These are phyloP conservation scores for Melitaea athalia DNA, from an alignment of 2,888 invertebrate genomes.

Conservation along the genomic window DNA sequence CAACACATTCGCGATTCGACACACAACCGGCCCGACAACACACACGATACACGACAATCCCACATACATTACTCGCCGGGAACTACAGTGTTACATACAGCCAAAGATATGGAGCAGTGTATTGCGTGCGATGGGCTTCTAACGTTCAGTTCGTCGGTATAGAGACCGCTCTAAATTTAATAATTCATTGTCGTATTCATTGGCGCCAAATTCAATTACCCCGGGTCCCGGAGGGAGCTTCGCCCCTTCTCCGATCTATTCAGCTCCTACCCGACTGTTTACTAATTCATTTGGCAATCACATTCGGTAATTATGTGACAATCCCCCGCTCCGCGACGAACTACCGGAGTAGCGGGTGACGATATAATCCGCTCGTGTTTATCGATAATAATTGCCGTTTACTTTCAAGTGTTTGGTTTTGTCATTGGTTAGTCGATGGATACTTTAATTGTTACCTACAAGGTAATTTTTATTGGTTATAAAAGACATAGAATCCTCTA, in stretches of 20 bases:
- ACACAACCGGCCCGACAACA: slow-evolving; percentile 37
- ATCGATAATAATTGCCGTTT: slow-evolving; percentile 13
- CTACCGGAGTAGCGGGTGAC: slow-evolving; percentile 24
- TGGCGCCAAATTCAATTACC: slow-evolving; percentile 79
- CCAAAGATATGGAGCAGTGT: slow-evolving; percentile 26
- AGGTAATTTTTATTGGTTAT: no score
- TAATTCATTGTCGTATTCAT: slow-evolving; percentile 80
- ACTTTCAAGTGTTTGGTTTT: background rate
- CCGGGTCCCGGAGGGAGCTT: slow-evolving; percentile 48
- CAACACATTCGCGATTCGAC: slow-evolving; percentile 47
- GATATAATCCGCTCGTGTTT: slow-evolving; percentile 30
- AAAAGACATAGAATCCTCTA: no score
- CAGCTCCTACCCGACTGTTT: slow-evolving; percentile 66
- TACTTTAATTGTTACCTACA: no score
- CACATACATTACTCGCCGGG: slow-evolving; percentile 29
- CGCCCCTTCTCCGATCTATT: slow-evolving; percentile 48
- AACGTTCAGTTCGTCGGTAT: slow-evolving; percentile 32
- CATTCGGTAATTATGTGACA: slow-evolving; percentile 76
- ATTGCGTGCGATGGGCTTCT: background rate
- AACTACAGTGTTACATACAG: background rate
- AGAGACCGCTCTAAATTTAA: slow-evolving; percentile 69
- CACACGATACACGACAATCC: slow-evolving; percentile 6
- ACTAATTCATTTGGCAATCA: slow-evolving; percentile 78
- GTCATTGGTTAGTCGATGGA: background rate
- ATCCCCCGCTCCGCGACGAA: slow-evolving; percentile 47